Percentiles rank a stretch among this genome's conserved stretches.
phyloP scores from a whole-genome alignment of 2,888 invertebrate species.

The Criorhina ranunculi region DNA sequence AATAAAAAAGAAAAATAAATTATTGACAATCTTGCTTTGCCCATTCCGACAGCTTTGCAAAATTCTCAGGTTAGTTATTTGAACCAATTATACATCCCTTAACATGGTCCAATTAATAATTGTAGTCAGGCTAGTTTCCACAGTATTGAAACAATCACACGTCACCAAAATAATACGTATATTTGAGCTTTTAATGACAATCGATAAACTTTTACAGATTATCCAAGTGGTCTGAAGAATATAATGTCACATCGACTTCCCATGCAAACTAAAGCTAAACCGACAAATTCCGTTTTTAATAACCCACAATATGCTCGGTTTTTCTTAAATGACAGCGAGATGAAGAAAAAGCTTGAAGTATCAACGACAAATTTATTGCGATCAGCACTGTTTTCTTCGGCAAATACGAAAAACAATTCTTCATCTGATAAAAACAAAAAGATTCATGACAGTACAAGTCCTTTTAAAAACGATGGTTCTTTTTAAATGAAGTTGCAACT shows the following conservation, averaged over 20 bases:
- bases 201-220: constrained; percentile 82
- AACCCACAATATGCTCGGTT: constrained; percentile 83
- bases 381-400: constrained; percentile 15
- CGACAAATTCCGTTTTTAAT: constrained; percentile 79
- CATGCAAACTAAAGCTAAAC: constrained; percentile 48
- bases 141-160: constrained; percentile 18
- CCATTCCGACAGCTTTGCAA: constrained; percentile 81
- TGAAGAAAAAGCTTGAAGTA: constrained; percentile 19
- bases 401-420: constrained; percentile 7
- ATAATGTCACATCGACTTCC: constrained; percentile 80
- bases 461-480: constrained; percentile 11
- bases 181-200: constrained; percentile 20
- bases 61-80: constrained; percentile 81
- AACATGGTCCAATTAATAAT: constrained; percentile 17
- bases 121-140: constrained; percentile 57
- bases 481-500: no score
- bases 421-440: constrained; percentile 4
- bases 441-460: background rate
- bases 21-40: constrained; percentile 79
- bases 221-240: constrained; percentile 83
- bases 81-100: constrained; percentile 34
- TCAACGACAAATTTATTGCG: constrained; percentile 10
- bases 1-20: constrained; percentile 76
- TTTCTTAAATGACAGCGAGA: constrained; percentile 78
- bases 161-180: constrained; percentile 11